Conservation (phyloP, 2,113 vertebrate genomes). For the Dasyurus viverrinus region DNA sequence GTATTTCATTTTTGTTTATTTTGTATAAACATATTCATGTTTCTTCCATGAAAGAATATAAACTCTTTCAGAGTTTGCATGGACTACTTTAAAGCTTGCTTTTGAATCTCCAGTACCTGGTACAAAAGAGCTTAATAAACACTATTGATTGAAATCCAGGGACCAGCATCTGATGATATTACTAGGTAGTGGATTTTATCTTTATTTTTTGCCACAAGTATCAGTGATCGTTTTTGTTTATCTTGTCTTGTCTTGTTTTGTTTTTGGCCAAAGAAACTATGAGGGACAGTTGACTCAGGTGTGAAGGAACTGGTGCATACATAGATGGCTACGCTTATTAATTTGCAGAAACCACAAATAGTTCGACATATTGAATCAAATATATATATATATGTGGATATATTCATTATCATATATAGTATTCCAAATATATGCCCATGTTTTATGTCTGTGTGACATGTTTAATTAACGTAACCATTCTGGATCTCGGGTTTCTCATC, state of each 20-base stretch:
- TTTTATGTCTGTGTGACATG: background rate
- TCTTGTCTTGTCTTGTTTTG: background rate
- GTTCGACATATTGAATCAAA: background rate
- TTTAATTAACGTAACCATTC: background rate
- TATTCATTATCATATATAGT: background rate
- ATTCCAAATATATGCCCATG: background rate
- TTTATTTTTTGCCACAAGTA: background rate
- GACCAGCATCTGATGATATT: background rate
- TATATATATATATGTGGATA: background rate
- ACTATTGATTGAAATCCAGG: background rate
- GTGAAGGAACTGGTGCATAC: background rate
- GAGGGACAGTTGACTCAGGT: background rate
- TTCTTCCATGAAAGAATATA: background rate
- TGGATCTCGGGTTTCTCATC: background rate
- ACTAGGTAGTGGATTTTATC: background rate
- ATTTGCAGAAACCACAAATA: background rate
- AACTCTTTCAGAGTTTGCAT: background rate
- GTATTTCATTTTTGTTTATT: background rate
- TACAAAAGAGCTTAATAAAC: background rate
- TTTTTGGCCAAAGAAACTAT: background rate
- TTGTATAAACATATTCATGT: background rate
- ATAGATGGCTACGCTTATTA: background rate
- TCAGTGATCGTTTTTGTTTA: background rate
- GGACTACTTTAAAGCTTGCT: background rate
- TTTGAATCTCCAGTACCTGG: background rate